Evolutionary conservation across 2,113 vertebrate species (phyloP), one percentile per base, ranked within the genome.

Genomic region (Numenius arquata): DNA sequence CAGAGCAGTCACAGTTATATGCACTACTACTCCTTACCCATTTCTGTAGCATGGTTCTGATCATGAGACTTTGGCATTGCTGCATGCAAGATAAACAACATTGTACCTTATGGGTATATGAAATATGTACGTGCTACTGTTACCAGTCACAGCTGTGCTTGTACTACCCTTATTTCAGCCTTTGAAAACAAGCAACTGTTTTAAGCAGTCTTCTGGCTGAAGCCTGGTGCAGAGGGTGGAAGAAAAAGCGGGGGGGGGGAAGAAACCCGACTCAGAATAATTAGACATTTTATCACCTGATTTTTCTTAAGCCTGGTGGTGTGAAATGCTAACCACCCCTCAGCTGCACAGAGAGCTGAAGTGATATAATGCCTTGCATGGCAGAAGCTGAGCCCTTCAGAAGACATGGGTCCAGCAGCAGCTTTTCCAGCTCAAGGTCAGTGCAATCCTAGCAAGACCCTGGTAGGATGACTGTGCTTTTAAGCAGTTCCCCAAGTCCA

Each of bases 291-390:
- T 45, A 41, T 50, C 47, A 71, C 4, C 23, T 16, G 29, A 59
- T 70, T 89, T n/a, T 76, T 72, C 52, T 75, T 45, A 89, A 92
- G 9, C 5, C 45, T 26, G 59, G 34, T 20, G 23, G 45, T n/a
- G 29, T 74, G 67, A 75, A 87, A 85, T 9, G 19, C 41, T 6
- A 67, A 65, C 18, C 20, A 53, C 3, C 11, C 23, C 40, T 82
- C 29, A n/a, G 45, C 38, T 84, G 66, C 63, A 41, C 26, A 19
- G 55, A 58, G 23, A 23, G 29, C 26, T 67, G 56, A 61, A 87
- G 56, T 0, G 1, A 74, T 0, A 1, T 1, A n/a, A 63, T 0
- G 0, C 26, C 78, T 59, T 15, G 8, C 29, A 9, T 0, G 17
- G 88, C 68, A 81, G 17, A 50, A 81, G 56, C 43, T 34, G 59